Evolutionary conservation across 1,140 invertebrate species (phyloP).

Genomic region (Saccostrea glomerata): DNA sequence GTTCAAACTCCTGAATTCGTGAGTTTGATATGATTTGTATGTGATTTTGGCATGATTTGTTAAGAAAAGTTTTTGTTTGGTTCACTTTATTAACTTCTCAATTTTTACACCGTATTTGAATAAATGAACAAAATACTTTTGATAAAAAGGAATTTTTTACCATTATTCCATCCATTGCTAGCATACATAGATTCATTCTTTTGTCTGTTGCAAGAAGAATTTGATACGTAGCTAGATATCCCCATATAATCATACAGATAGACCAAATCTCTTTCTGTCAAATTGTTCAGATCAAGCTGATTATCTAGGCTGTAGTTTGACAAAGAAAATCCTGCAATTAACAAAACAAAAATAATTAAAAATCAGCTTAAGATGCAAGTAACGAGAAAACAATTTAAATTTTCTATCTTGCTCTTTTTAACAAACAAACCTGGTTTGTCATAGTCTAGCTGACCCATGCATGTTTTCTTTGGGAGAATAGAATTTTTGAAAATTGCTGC

Average conservation of each 20-base stretch:
- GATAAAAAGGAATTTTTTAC: not conserved
- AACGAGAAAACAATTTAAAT: too few relatives aligned
- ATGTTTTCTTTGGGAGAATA: conserved; percentile 27
- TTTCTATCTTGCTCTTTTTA: too few relatives aligned
- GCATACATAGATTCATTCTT: not conserved
- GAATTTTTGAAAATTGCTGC: conserved; percentile 41
- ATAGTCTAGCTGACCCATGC: not conserved
- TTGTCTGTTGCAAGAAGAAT: not conserved
- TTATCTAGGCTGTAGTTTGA: not conserved
- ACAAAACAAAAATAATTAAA: not conserved
- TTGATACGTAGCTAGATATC: not conserved
- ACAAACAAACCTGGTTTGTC: not conserved
- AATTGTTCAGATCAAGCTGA: not conserved
- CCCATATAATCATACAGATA: conserved; percentile 7
- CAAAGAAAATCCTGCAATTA: conserved; percentile 6
- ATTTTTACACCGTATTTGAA: too few relatives aligned
- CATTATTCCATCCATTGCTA: conserved; percentile 31
- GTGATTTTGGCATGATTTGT: too few relatives aligned
- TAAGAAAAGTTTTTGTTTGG: too few relatives aligned
- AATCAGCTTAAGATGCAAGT: not conserved
- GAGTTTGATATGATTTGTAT: too few relatives aligned
- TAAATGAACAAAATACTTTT: not conserved
- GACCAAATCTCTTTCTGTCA: not conserved
- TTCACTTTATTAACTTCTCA: too few relatives aligned
- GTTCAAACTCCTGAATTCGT: too few relatives aligned